Evolutionary conservation across 2,888 invertebrate species (phyloP).

Genomic region (Asteroscopus sphinx): DNA sequence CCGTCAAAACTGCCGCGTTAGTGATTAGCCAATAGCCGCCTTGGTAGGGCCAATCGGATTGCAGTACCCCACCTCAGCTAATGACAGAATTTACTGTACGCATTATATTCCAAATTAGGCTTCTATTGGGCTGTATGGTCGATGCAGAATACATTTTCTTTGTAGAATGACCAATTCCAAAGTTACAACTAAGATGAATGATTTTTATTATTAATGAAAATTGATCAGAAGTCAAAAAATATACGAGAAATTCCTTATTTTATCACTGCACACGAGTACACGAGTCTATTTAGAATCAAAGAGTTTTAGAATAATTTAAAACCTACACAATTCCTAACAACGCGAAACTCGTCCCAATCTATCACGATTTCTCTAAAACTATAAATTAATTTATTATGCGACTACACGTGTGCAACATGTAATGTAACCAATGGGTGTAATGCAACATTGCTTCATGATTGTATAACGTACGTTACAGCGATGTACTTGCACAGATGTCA

Average conservation of each 20-base stretch:
- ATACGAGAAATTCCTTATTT: slow-evolving; percentile 54
- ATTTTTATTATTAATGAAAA: slow-evolving; percentile 43
- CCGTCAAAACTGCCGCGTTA: too few species aligned
- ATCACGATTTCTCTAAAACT: slow-evolving; percentile 33
- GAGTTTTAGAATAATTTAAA: slow-evolving; percentile 25
- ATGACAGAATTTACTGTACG: too few species aligned
- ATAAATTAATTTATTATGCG: slow-evolving; percentile 18
- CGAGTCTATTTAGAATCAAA: slow-evolving; percentile 42
- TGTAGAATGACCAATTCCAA: neutral
- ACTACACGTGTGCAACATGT: slow-evolving; percentile 13
- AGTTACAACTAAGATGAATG: slow-evolving; percentile 11
- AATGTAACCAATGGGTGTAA: neutral
- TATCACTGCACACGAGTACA: slow-evolving; percentile 52
- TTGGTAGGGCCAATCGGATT: too few species aligned
- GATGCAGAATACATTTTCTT: neutral
- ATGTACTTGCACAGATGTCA: too few species aligned
- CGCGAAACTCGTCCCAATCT: slow-evolving; percentile 35
- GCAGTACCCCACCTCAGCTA: too few species aligned
- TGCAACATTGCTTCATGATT: too few species aligned
- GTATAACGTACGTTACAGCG: neutral
- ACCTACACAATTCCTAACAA: slow-evolving; percentile 55
- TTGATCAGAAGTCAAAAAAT: slow-evolving; percentile 55
- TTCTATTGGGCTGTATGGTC: too few species aligned
- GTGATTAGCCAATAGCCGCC: too few species aligned
- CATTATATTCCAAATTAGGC: too few species aligned